Conservation (phyloP, 2,888 invertebrate species). For the Phorcus lineatus region DNA sequence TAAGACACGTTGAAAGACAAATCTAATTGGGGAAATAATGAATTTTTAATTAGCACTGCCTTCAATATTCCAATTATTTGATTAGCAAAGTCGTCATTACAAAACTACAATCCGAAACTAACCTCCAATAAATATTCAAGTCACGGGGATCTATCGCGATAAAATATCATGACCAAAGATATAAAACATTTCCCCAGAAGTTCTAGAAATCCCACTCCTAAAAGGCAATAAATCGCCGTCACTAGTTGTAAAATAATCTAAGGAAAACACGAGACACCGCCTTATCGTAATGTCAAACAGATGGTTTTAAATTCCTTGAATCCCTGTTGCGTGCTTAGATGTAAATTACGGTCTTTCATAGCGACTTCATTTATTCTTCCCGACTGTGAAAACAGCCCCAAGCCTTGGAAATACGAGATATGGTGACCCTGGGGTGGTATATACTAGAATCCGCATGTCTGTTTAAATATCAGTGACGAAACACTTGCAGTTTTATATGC, state of each 20-base stretch:
- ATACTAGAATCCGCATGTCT: neutral
- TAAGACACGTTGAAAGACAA: no score
- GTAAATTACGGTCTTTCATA: neutral
- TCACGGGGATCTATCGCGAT: no score
- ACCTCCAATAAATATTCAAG: no score
- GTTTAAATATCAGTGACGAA: no score
- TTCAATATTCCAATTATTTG: no score
- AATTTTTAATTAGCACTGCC: no score
- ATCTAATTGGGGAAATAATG: no score
- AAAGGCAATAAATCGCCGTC: neutral
- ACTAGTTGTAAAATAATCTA: neutral
- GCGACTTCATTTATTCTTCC: neutral
- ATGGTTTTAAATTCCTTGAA: neutral
- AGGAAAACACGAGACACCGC: neutral
- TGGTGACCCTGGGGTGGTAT: neutral
- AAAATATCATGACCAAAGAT: no score
- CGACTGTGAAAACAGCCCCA: neutral
- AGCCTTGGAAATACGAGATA: neutral
- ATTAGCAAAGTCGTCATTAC: no score
- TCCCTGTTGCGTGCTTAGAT: neutral
- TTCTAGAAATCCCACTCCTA: neutral
- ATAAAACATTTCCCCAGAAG: no score
- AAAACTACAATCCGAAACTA: no score
- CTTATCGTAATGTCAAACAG: neutral
- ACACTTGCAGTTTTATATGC: neutral